Evolutionary conservation across 2,888 invertebrate genomes (phyloP), one percentile per base, ranked within the genome.

Genomic region (Eutolmus rufibarbis): DNA sequence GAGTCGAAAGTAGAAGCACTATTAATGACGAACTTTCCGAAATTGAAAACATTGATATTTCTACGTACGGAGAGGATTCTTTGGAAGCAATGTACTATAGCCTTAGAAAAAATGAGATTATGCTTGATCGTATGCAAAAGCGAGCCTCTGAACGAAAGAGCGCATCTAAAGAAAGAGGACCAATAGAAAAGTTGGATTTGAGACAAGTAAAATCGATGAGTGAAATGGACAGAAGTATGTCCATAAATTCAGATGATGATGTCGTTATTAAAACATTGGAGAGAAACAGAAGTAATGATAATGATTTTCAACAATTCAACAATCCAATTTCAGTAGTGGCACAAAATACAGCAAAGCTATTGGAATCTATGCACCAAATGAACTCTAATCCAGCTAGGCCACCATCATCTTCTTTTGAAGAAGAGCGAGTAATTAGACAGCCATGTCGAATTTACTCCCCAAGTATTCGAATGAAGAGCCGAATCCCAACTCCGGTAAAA

Each of bases 41-140:
- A 46, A 89, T 89, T 76, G 89, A 90, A 84, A 88, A 87, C 34
- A 7, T 89, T 9, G 89, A 90, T 77, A 88, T 89, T 14, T 89
- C 90, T 7, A 77, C 89, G 0, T 89, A 89, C n/a, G 88, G 88
- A 9, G 88, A 90, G 23, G 90, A 91, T 79, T 89, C 89, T 7
- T 87, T 91, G 3, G 90, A 90, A 40, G 89, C 89, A 23, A 90
- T 90, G 77, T 89, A 91, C 0, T 89, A 89, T 0, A 91, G 91
- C 51, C 85, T 91, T 31, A 89, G 89, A 7, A 90, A 90, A 87
- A 89, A 91, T 31, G 92, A 92, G 56, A 89, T 90, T 23, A 88
- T 90, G 2, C 89, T 91, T 77, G 90, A 91, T 78, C 90, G 90
- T 88, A 91, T 91, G 91, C 90, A 91, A 16, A 89, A 91, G 4